Evolutionary conservation across 1,140 invertebrate genomes (phyloP).

Genomic region (Drosophila insularis): DNA sequence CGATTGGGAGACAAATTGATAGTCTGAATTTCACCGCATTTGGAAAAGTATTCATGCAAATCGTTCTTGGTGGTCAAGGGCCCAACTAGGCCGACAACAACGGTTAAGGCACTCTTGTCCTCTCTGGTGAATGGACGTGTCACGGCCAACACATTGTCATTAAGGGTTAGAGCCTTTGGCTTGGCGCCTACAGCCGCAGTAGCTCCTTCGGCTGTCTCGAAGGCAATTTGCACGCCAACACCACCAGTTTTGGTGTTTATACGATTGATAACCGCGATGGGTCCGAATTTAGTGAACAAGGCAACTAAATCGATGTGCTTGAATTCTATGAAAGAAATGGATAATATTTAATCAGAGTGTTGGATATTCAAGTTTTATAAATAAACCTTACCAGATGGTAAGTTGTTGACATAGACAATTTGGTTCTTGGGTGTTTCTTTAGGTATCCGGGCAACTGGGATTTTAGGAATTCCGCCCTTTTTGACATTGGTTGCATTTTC

Average conservation of each 20-base stretch:
- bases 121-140: neutral
- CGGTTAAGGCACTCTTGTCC: constrained; percentile 24
- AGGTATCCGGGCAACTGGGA: constrained; percentile 41
- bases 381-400: constrained; percentile 53
- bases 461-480: constrained; percentile 56
- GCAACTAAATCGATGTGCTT: constrained; percentile 52
- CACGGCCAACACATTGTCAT: constrained; percentile 25
- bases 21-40: constrained; percentile 49
- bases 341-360: neutral
- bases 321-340: constrained; percentile 30
- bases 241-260: constrained; percentile 26
- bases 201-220: constrained; percentile 43
- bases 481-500: constrained; percentile 2
- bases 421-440: constrained; percentile 31
- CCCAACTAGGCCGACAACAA: constrained; percentile 50
- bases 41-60: constrained; percentile 38
- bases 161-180: constrained; percentile 42
- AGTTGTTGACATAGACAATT: constrained; percentile 32
- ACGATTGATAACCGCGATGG: constrained; percentile 34
- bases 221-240: constrained; percentile 38
- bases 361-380: neutral
- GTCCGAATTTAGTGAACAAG: constrained; percentile 62
- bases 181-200: constrained; percentile 51
- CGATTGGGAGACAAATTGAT: constrained; percentile 37
- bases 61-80: constrained; percentile 30